Evolutionary conservation across 2,888 invertebrate genomes (phyloP).

Genomic region (Cephus sareptanus): DNA sequence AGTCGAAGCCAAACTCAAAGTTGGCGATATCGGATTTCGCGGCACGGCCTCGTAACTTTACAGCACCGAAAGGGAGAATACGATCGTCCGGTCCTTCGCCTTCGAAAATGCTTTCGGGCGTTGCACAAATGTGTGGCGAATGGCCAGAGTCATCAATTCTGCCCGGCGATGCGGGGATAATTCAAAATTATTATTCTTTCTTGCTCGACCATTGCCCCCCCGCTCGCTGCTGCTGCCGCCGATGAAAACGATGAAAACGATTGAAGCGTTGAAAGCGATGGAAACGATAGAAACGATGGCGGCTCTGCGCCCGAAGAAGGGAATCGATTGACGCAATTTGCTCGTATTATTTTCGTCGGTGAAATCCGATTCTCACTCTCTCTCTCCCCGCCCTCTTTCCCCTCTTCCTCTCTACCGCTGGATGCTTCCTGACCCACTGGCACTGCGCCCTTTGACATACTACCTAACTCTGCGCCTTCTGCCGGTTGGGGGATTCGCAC

Average conservation of each 20-base stretch:
- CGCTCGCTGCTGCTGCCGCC: background rate
- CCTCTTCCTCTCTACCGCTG: conserved; percentile 12
- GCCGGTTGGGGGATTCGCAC: background rate
- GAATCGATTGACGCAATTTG: conserved; percentile 38
- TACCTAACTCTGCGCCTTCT: background rate
- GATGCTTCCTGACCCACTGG: background rate
- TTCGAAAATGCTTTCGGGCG: conserved; percentile 28
- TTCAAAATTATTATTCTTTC: conserved; percentile 52
- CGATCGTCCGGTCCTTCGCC: background rate
- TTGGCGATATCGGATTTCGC: conserved; percentile 23
- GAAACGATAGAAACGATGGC: background rate
- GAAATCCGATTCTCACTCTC: conserved; percentile 1
- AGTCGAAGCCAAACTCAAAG: background rate
- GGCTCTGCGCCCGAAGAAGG: conserved; percentile 21
- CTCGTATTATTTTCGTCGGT: background rate
- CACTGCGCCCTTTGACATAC: background rate
- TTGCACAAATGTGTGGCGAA: conserved; percentile 31
- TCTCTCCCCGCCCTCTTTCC: conserved; percentile 10
- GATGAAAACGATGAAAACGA: background rate
- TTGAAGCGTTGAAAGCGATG: background rate
- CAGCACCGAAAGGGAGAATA: too few relatives aligned
- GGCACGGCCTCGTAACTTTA: conserved; percentile 7
- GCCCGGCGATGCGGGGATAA: conserved; percentile 50
- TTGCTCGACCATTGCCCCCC: conserved; percentile 20
- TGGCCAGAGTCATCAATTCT: conserved; percentile 50